These are phyloP conservation scores for Schizaphis graminum DNA, from an alignment of 2,888 invertebrate species.

Conservation along the genomic window DNA sequence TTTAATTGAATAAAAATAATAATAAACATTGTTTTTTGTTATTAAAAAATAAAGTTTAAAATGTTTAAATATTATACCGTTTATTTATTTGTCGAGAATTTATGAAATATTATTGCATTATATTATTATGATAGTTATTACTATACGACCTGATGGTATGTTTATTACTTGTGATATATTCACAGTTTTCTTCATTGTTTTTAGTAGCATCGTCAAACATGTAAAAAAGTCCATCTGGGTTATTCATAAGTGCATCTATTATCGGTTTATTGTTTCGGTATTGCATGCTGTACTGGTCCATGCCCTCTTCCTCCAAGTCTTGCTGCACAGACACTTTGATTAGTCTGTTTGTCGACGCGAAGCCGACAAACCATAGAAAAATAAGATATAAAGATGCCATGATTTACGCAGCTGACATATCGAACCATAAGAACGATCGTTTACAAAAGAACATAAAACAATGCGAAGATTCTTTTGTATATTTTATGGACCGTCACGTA, in stretches of 20 bases:
- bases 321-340: slow-evolving; percentile 71
- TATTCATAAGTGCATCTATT: slow-evolving; percentile 88
- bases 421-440: slow-evolving; percentile 10
- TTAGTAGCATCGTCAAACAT: slow-evolving; percentile 90
- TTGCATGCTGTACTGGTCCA: slow-evolving; percentile 79
- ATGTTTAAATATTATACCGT: not conserved
- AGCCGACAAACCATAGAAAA: slow-evolving; percentile 30
- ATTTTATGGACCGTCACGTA: not conserved
- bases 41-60: not conserved
- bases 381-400: slow-evolving; percentile 31
- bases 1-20: not conserved
- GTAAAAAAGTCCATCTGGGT: slow-evolving; percentile 85
- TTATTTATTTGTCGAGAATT: not conserved
- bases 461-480: slow-evolving; percentile 25
- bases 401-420: slow-evolving; percentile 14
- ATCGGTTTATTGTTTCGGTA: slow-evolving; percentile 91
- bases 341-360: slow-evolving; percentile 23
- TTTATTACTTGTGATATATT: slow-evolving; percentile 78
- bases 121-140: not conserved
- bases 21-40: not conserved
- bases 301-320: slow-evolving; percentile 83
- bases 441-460: slow-evolving; percentile 19
- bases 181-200: slow-evolving; percentile 78
- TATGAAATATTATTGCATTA: not conserved
- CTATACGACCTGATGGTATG: not conserved